Base-by-base conservation (phyloP, 2,113 vertebrate species). In the Chamaetylas fuelleborni region DNA sequence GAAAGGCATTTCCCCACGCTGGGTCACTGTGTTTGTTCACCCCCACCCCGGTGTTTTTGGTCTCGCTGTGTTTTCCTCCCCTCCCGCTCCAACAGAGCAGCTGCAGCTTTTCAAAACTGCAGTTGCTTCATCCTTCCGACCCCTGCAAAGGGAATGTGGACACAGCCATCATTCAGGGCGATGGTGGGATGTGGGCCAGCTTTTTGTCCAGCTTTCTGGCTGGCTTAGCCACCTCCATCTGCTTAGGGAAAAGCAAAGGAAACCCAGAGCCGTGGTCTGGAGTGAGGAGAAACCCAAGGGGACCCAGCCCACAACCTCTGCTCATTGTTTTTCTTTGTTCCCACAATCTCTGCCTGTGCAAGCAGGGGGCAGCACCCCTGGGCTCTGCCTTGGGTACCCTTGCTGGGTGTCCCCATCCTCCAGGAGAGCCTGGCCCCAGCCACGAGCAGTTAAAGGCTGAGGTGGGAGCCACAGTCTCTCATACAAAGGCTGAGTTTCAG, bases 41-140 rank as follows among this genome's bases (percentile, higher is more conserved):
- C 43, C 50, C 1, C 0, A 8, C 29, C 66, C 29, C 0, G 0
- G 16, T 22, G 79, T 7, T 53, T 90, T 88, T 0, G 0, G 36
- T 16, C 74, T 57, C 0, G 0, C 54, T 80, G 5, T 69, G 28
- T 90, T 77, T 82, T 50, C 60, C 67, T 65, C 54, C 48, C 28
- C 0, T 4, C 20, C 67, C 14, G 45, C 57, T 69, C 72, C 60
- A 15, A 5, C 51, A 19, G 54, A 93, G 88, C 95, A 97, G 95
- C 88, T 96, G 92, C 36, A 81, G 9, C 76, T 58, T 80, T 11
- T 96, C 90, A 42, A 80, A 51, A 14, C 67, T n/a, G 64, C 60
- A 33, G 56, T 88, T 72, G 50, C 74, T 77, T 88, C 67, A 38
- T 57, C 4, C 40, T 90, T 82, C 88, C 4, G 12, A 48, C 53